Base-by-base conservation (phyloP, 2,888 invertebrate species). In the Steinernema scapterisci region DNA sequence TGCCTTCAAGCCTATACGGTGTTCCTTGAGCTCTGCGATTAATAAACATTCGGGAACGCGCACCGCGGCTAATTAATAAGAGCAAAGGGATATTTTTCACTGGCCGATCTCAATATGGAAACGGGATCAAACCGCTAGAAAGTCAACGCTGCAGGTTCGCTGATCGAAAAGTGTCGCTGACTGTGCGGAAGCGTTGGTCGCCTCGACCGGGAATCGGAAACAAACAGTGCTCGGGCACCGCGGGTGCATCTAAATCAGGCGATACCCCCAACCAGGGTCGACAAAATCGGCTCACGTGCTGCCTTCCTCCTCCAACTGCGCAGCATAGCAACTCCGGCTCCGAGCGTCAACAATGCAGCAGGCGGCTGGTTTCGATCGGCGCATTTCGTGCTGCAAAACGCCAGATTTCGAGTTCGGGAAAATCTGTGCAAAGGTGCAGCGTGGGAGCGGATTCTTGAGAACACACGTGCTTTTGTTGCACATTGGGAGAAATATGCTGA, bases 141-240 rank as follows among this genome's bases (percentile, higher is more conserved):
- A 63, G 27, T 63, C 63, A 31, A 31, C 27, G 11, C 38, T 9
- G 38, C 38, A 38, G 38, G 38, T 38, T 38, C 38, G 38, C 27
- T 16, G 63, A 25, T 38, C 63, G 63, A 63, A 63, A 63, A 31
- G 63, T 63, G 63, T 63, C 63, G 63, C 21, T n/a, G 1, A 31
- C 2, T 13, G 63, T n/a, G 48, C 7, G 2, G 48, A 38, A 52
- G 25, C 27, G 63, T 31, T 25, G 38, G 38, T 63, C 3, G 63
- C 63, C 31, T 9, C 63, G 9, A 27, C 25, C 63, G 63, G 16
- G 16, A 27, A 13, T 27, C 63, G 63, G 63, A 63, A 63, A 31
- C 63, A 63, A 63, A 63, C 63, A 63, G 63, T 63, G 21, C 31
- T 63, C 31, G 63, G 63, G 63, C 63, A 63, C 31, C 63, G 16